These are phyloP conservation scores for Glyphotaelius pellucidus DNA, from an alignment of 2,888 invertebrate species.

Conservation along the genomic window DNA sequence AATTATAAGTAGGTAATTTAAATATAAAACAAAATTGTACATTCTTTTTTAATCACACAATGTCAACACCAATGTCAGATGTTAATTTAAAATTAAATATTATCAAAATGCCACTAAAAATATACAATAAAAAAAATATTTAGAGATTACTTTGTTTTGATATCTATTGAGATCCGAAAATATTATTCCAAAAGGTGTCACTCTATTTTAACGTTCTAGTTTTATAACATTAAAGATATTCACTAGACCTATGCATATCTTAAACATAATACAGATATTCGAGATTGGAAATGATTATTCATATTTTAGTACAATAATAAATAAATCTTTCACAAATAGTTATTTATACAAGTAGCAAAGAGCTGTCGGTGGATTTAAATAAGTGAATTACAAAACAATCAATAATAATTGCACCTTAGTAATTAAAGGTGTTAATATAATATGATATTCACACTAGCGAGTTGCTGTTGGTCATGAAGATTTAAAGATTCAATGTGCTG, in stretches of 20 bases:
- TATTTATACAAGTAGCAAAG: slow-evolving; percentile 36
- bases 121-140: slow-evolving; percentile 44
- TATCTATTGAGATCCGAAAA: slow-evolving; percentile 47
- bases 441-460: slow-evolving; percentile 35
- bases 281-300: slow-evolving; percentile 43
- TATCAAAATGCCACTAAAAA: slow-evolving; percentile 32
- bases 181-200: slow-evolving; percentile 38
- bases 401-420: slow-evolving; percentile 33
- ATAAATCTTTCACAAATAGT: slow-evolving; percentile 32
- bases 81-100: slow-evolving; percentile 32
- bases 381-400: slow-evolving; percentile 20
- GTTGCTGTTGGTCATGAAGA: slow-evolving; percentile 41
- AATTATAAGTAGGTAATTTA: background rate
- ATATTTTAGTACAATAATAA: slow-evolving; percentile 42
- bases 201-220: slow-evolving; percentile 16
- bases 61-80: slow-evolving; percentile 5
- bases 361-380: slow-evolving; percentile 56
- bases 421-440: background rate
- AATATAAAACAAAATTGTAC: background rate
- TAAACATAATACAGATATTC: slow-evolving; percentile 28
- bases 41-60: background rate
- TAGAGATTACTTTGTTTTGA: slow-evolving; percentile 43
- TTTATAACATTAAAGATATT: slow-evolving; percentile 20
- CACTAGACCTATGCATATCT: background rate
- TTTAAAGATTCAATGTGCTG: background rate